These are phyloP conservation scores for Felis chaus DNA, from an alignment of 2,113 vertebrate genomes.

Conservation along the genomic window DNA sequence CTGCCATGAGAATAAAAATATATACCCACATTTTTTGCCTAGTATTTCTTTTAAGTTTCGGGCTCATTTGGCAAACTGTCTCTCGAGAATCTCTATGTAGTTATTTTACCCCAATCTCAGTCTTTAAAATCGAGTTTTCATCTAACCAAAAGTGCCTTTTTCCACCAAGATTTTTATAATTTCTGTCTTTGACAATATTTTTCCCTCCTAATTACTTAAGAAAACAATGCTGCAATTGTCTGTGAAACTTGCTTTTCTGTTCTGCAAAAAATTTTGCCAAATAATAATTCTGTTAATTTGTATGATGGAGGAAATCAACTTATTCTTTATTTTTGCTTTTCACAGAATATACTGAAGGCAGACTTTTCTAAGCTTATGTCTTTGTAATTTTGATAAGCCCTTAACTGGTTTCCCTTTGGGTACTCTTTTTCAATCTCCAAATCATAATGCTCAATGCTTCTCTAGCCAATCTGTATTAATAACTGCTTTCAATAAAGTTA, in stretches of 20 bases:
- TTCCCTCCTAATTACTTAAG: neutral
- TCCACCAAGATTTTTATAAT: neutral
- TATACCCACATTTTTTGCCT: neutral
- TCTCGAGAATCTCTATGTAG: neutral
- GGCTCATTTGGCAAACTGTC: neutral
- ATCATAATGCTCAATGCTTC: neutral
- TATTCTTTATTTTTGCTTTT: conserved; percentile 3
- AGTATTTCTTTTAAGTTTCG: neutral
- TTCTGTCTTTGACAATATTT: neutral
- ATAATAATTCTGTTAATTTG: neutral
- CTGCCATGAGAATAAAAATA: neutral
- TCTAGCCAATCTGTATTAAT: neutral
- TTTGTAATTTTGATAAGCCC: neutral
- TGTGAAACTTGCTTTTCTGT: neutral
- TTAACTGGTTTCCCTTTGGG: neutral
- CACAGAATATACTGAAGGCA: neutral
- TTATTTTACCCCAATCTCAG: neutral
- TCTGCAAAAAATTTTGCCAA: neutral
- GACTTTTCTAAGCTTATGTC: neutral
- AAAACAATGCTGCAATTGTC: neutral
- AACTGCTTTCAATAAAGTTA: neutral
- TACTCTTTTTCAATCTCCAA: neutral
- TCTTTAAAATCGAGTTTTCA: neutral
- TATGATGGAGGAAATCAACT: neutral
- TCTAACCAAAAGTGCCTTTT: neutral